Evolutionary conservation across 2,113 vertebrate species (phyloP), one percentile per base, ranked within the genome.

Genomic region (Mustela lutreola): DNA sequence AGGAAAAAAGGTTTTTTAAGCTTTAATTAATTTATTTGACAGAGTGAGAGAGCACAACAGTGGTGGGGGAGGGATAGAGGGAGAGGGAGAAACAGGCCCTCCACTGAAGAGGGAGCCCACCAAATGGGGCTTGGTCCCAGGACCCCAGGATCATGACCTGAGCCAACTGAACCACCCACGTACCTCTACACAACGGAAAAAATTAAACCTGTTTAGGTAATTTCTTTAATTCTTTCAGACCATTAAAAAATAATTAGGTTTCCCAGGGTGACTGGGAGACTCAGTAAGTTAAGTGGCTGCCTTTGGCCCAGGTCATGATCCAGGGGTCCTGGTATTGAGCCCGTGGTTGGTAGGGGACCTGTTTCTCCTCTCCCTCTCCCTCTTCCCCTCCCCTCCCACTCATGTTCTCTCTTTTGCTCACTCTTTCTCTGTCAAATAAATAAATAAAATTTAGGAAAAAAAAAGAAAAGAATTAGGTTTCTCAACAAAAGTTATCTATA

Each of bases 211-310:
- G 7, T 70, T 53, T 53, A 70, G n/a, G 26, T 70, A 62, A 95
- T 89, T 84, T 82, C 21, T 91, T 45, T 85, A 78, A 89, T 28
- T 60, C 39, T 78, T 92, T 88, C 53, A 83, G 28, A 65, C 33
- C 10, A 42, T 84, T 92, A 78, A 48, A 78, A 62, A 28, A 26
- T 42, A 76, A 87, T 82, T 60, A n/a, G 3, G 24, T 76, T 14
- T 76, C 73, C 31, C 7, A 4, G 65, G 65, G 31, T 67, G 65
- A 62, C 65, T 31, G 31, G 31, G 31, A n/a, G 31, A 15, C 31
- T 18, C 65, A 67, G 65, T n/a, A 15, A 18, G 31, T 67, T 70
- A 36, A 36, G 8, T 3, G 3, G 9, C 33, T 70, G 67, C 67
- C 8, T 70, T 70, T 9, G 7, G 67, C 33, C n/a, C 18, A 70